Evolutionary conservation across 2,113 vertebrate species (phyloP).

Genomic region (Nannospalax galili): DNA sequence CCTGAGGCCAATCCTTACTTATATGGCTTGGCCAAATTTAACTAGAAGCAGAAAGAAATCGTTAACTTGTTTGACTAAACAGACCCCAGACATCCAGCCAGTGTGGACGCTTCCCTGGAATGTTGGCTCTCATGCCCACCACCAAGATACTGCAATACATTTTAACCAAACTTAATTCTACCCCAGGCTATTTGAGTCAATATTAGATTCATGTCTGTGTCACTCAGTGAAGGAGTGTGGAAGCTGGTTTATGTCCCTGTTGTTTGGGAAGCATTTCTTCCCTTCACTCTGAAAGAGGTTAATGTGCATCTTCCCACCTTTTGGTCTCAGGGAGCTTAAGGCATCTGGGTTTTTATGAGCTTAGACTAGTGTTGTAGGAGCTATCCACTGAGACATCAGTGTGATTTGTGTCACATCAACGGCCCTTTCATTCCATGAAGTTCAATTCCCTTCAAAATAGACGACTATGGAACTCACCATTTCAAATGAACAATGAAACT

Average conservation of each 20-base stretch:
- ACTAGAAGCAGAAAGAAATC: not conserved
- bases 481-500: slow-evolving; percentile 52
- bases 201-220: not conserved
- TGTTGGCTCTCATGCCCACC: not conserved
- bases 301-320: slow-evolving; percentile 21
- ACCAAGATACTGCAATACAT: not conserved
- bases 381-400: slow-evolving; percentile 24
- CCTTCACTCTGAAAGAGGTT: slow-evolving; percentile 65
- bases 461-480: slow-evolving; percentile 27
- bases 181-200: not conserved
- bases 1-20: not conserved
- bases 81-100: not conserved
- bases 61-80: not conserved
- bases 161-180: slow-evolving; percentile 23
- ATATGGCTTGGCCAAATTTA: not conserved
- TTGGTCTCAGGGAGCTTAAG: slow-evolving; percentile 28
- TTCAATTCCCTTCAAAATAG: slow-evolving; percentile 68
- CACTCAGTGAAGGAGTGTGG: not conserved
- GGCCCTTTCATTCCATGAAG: slow-evolving; percentile 54
- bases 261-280: slow-evolving; percentile 54
- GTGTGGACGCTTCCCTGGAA: not conserved
- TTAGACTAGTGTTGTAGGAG: slow-evolving; percentile 32
- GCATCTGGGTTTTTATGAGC: slow-evolving; percentile 53
- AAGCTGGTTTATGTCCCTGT: not conserved
- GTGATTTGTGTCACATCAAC: slow-evolving; percentile 70